Evolutionary conservation across 2,888 invertebrate species (phyloP).

Genomic region (Lycocerus yunnanus): DNA sequence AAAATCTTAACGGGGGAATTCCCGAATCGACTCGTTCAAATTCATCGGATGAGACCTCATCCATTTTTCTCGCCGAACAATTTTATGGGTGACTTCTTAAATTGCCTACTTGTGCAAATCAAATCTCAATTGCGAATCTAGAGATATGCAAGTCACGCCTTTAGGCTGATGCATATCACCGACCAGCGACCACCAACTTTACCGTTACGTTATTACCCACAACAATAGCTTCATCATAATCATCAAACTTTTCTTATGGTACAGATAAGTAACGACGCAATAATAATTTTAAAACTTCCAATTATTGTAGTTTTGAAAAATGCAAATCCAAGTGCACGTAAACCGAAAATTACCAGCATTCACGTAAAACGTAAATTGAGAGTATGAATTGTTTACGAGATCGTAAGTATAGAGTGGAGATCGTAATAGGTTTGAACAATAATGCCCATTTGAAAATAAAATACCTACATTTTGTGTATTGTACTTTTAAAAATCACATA

Average conservation of each 20-base stretch:
- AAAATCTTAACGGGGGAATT: not conserved
- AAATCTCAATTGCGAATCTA: constrained; percentile 38
- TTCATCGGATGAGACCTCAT: not conserved
- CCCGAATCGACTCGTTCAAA: not conserved
- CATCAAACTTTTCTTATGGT: constrained; percentile 9
- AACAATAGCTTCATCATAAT: constrained; percentile 39
- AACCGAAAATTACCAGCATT: not conserved
- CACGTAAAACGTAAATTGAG: not conserved
- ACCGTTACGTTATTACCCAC: constrained; percentile 39
- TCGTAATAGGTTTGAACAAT: not conserved
- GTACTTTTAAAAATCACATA: not conserved
- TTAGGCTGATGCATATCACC: constrained; percentile 36
- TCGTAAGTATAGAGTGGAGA: not conserved
- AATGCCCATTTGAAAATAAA: not conserved
- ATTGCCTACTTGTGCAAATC: constrained; percentile 37
- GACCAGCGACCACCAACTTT: constrained; percentile 31
- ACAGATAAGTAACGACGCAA: not conserved
- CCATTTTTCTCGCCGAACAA: not conserved
- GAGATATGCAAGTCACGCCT: constrained; percentile 36
- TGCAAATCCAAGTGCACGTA: not conserved
- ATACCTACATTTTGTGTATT: not conserved
- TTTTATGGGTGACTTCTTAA: not conserved
- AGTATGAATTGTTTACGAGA: not conserved
- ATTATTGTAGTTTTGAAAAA: not conserved
- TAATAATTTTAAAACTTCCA: not conserved